phyloP scores from a whole-genome alignment of 2,113 vertebrate species.

The Pedionomus torquatus region DNA sequence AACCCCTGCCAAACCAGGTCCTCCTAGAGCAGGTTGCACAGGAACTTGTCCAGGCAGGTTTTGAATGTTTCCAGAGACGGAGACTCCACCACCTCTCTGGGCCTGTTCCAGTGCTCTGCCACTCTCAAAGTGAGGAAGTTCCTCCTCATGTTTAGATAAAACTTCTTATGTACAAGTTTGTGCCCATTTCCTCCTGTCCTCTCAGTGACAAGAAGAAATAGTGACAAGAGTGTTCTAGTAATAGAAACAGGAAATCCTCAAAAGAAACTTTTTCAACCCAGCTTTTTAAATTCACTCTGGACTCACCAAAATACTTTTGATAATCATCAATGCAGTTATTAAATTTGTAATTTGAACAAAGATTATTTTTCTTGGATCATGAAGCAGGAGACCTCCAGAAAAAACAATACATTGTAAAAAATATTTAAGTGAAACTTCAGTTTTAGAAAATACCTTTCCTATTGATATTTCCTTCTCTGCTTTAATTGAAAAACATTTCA shows the following conservation, averaged over 20 bases:
- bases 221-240: not conserved
- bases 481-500: not conserved
- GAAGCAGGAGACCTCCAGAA: not conserved
- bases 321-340: not conserved
- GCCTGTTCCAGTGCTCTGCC: no score
- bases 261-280: not conserved
- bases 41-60: no score
- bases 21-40: no score
- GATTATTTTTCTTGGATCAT: not conserved
- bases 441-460: not conserved
- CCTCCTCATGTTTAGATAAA: no score
- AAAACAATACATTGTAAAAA: not conserved
- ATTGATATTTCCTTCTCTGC: not conserved
- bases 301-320: not conserved
- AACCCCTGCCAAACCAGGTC: no score
- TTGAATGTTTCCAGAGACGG: no score
- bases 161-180: no score
- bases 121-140: no score
- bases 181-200: no score
- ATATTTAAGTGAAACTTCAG: not conserved
- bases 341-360: not conserved
- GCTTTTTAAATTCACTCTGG: not conserved
- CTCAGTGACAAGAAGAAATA: no score
- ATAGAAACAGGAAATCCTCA: not conserved
- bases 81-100: no score